Percentiles rank a stretch among this genome's conserved stretches.
Evolutionary conservation across 2,888 invertebrate genomes (phyloP).

Genomic region (Drosophila antonietae): DNA sequence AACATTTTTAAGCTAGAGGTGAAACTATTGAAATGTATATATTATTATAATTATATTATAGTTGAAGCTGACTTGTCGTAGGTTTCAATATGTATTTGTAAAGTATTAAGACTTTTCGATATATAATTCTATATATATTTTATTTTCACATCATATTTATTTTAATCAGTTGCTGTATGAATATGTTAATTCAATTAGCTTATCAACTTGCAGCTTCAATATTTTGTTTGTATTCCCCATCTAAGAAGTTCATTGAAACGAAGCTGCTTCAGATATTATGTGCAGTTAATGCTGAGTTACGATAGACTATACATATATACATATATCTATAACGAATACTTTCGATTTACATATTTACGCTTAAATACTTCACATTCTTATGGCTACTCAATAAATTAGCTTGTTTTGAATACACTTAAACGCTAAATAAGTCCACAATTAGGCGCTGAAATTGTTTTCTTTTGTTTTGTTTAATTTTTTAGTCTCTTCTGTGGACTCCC

Average conservation of each 20-base stretch:
- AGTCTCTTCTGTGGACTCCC: slow-evolving; percentile 16
- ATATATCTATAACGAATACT: neutral
- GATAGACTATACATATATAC: neutral
- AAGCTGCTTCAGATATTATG: neutral
- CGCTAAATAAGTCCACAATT: slow-evolving; percentile 11
- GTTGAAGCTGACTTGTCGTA: too few species aligned
- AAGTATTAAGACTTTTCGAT: too few species aligned
- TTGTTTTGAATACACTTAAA: slow-evolving; percentile 8
- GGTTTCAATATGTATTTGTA: too few species aligned
- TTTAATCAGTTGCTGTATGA: neutral
- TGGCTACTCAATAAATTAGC: neutral
- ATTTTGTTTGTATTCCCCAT: neutral
- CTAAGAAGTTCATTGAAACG: neutral
- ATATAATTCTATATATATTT: neutral
- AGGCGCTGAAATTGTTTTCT: slow-evolving; percentile 8
- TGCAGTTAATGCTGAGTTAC: neutral
- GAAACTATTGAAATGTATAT: too few species aligned
- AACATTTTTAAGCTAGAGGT: neutral
- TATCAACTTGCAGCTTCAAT: neutral
- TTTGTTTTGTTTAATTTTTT: neutral
- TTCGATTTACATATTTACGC: neutral
- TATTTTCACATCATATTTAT: neutral
- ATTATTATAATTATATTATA: too few species aligned
- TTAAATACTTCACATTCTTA: slow-evolving; percentile 5
- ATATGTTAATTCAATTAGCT: neutral